Conservation (phyloP, 2,888 invertebrate species). For the Nephrotoma flavescens region DNA sequence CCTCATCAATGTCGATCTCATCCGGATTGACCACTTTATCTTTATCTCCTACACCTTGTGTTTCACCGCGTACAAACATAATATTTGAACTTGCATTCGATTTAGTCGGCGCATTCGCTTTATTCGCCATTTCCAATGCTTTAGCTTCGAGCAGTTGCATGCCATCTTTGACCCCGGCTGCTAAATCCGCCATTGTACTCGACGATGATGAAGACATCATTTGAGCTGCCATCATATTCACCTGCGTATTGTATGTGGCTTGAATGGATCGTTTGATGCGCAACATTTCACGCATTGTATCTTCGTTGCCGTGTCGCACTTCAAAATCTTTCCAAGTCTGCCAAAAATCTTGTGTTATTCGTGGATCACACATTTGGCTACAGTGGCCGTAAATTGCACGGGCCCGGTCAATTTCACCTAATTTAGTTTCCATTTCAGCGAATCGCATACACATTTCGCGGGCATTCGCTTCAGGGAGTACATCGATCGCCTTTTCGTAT, state of each 20-base stretch:
- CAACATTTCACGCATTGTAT: conserved; percentile 98
- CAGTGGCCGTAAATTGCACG: conserved; percentile 95
- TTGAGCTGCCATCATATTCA: conserved; percentile 98
- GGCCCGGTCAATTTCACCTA: conserved; percentile 96
- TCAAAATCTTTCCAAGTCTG: conserved; percentile 99
- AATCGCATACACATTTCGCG: conserved; percentile 93
- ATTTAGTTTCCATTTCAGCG: conserved; percentile 94
- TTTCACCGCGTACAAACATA: conserved; percentile 77
- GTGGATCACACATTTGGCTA: conserved; percentile 97
- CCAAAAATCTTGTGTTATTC: conserved; percentile 93
- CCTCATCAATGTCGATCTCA: conserved; percentile 73
- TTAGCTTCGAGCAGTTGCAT: conserved; percentile 81
- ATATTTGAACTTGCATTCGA: conserved; percentile 39
- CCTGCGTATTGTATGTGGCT: conserved; percentile 95
- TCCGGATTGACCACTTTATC: conserved; percentile 68
- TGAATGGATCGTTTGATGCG: conserved; percentile 94
- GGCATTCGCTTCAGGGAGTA: conserved; percentile 75
- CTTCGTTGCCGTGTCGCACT: conserved; percentile 96
- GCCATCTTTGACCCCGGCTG: conserved; percentile 65
- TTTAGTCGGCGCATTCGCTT: conserved; percentile 8
- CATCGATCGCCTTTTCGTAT: conserved; percentile 95
- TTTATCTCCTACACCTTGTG: conserved; percentile 55
- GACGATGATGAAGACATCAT: conserved; percentile 70
- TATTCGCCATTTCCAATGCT: conserved; percentile 42
- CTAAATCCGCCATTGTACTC: conserved; percentile 55